A percentile compares a stretch with the other conserved stretches of the same genome.
These are phyloP conservation scores for Eurytoma californica DNA, from an alignment of 2,888 invertebrate species.

Conservation along the genomic window DNA sequence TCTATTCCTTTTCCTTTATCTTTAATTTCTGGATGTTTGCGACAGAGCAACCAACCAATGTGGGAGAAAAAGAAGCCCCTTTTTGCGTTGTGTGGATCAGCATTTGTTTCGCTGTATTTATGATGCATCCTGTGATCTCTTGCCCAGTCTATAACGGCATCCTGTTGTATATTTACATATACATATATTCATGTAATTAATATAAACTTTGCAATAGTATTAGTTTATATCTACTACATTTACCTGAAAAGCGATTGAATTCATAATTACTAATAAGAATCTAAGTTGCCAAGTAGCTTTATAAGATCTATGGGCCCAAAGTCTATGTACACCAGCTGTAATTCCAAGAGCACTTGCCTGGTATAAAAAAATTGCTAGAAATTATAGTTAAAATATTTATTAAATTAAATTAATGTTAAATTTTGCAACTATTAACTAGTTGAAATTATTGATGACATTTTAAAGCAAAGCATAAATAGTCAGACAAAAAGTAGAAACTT, in stretches of 20 bases:
- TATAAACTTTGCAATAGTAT: neutral
- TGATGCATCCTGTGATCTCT: conserved; percentile 89
- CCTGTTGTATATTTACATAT: conserved; percentile 73
- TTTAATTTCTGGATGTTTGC: conserved; percentile 92
- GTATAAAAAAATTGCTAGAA: conserved; percentile 84
- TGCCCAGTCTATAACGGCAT: conserved; percentile 87
- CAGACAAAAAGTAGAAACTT: no score
- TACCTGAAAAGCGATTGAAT: conserved; percentile 94
- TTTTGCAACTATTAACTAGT: no score
- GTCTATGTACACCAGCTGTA: conserved; percentile 96
- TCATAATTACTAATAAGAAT: conserved; percentile 86
- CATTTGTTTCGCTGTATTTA: conserved; percentile 94
- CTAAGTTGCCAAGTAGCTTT: conserved; percentile 94
- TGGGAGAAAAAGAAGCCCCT: conserved; percentile 97
- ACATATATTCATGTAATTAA: neutral
- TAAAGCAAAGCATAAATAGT: no score
- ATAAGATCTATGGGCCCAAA: conserved; percentile 97
- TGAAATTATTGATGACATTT: no score
- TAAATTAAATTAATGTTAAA: no score
- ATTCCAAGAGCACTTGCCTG: conserved; percentile 90
- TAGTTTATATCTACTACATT: neutral
- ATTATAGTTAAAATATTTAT: no score
- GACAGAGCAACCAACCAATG: conserved; percentile 93
- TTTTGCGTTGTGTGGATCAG: conserved; percentile 93
- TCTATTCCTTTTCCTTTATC: conserved; percentile 88